phyloP scores from a whole-genome alignment of 2,797 vertebrate species.

The Odontamblyopus lacepedii region DNA sequence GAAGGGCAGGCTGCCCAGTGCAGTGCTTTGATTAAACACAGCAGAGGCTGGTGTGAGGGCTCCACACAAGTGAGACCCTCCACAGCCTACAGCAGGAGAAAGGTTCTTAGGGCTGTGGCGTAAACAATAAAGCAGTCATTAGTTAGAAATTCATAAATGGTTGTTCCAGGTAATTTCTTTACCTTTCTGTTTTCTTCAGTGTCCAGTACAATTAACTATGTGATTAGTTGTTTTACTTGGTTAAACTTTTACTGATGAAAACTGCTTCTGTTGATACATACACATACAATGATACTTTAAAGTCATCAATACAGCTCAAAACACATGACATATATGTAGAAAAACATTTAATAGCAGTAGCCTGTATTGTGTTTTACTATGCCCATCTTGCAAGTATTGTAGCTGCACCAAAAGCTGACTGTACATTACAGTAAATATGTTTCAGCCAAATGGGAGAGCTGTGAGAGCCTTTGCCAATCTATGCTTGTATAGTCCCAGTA shows the following conservation, averaged over 20 bases:
- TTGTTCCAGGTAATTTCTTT: too few species aligned
- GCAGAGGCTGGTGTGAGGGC: conserved; percentile 24
- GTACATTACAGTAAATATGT: background rate
- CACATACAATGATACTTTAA: background rate
- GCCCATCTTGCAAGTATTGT: background rate
- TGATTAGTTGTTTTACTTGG: too few species aligned
- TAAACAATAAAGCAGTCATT: background rate
- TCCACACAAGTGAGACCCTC: conserved; percentile 17
- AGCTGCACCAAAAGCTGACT: background rate
- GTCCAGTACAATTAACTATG: too few species aligned
- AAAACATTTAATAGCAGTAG: background rate
- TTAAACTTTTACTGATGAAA: too few species aligned
- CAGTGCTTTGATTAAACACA: conserved; percentile 59
- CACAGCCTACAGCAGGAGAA: conserved; percentile 5
- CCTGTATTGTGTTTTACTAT: background rate
- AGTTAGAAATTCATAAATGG: background rate
- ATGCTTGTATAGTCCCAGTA: background rate
- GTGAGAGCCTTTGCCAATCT: conserved; percentile 11
- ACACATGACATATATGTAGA: background rate
- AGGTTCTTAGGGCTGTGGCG: background rate
- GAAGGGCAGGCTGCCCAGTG: conserved; percentile 52
- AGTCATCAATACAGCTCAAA: background rate
- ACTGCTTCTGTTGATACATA: background rate
- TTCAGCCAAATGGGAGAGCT: background rate
- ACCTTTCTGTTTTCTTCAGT: too few species aligned